Evolutionary conservation across 2,888 invertebrate species (phyloP), one percentile per base, ranked within the genome.

Genomic region (Argynnis bischoffii): DNA sequence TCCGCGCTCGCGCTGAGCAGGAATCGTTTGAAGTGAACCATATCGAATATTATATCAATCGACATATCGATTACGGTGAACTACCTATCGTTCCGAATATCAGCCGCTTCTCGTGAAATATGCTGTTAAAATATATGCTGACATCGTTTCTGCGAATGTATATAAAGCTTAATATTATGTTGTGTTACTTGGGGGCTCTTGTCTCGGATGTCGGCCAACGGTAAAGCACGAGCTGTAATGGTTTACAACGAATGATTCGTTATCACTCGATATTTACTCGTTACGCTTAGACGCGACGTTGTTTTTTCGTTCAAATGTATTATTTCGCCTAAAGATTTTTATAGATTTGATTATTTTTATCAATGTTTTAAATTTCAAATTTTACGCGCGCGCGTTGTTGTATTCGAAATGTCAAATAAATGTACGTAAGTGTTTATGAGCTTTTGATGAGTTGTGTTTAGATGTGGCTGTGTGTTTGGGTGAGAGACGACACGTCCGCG

Each of bases 31-130:
- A n/a, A 54, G 31, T 47, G 16, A 41, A 31, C 13, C 69, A 65
- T 65, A 63, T 69, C 69, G 65, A 63, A 48, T 57, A 26, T 41
- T 51, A 69, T 69, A 69, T 69, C 69, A 66, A 53, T 63, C 14
- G 56, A 69, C 69, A 69, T 69, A 69, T 69, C 69, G 66, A 63
- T 63, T 60, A 31, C 50, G 31, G 26, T 50, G 60, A n/a, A 16
- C 13, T 15, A 15, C 18, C 18, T 4, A 6, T 53, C 55, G 21
- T 50, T 60, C 48, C 60, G 50, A 51, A 51, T 50, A 48, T 60
- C 47, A 59, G 46, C 18, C 6, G 11, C 11, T 41, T 11, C 35
- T 41, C 35, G 35, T 41, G 35, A 41, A 41, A 11, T 55, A 55
- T 35, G 16, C 55, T 35, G 35, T 35, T 11, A 35, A 41, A 6